Conservation (phyloP, 2,888 invertebrate genomes). For the Luperina nickerlii region DNA sequence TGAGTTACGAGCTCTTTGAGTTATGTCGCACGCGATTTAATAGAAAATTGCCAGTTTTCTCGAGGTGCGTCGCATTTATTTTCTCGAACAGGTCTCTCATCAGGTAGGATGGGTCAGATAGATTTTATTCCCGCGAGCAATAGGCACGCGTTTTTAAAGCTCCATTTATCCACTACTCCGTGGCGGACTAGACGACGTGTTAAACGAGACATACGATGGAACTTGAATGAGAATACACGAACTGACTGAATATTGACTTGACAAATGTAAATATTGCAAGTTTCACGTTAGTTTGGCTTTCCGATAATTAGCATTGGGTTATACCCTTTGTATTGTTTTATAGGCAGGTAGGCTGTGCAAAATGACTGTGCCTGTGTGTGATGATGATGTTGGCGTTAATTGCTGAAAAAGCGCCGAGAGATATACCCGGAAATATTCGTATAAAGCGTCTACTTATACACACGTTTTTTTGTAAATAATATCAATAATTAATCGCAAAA, state of each 20-base stretch:
- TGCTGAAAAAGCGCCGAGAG: not conserved
- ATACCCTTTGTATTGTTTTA: not conserved
- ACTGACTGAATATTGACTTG: constrained; percentile 56
- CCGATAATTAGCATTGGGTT: constrained; percentile 28
- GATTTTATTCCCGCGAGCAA: not conserved
- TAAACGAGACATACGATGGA: constrained; percentile 59
- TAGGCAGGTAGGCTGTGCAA: not conserved
- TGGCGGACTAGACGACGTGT: constrained; percentile 41
- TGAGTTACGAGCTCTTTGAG: not conserved
- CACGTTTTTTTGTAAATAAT: not conserved
- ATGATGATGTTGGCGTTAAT: not conserved
- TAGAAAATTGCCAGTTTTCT: not conserved
- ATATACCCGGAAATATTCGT: not conserved
- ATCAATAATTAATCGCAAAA: not conserved
- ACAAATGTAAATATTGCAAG: constrained; percentile 52
- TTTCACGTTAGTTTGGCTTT: constrained; percentile 35
- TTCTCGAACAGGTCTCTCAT: not conserved
- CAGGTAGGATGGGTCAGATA: not conserved
- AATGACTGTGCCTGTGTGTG: not conserved
- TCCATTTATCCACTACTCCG: constrained; percentile 30
- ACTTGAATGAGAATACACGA: constrained; percentile 62
- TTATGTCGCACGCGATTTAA: too few species aligned
- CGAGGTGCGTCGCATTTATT: too few species aligned
- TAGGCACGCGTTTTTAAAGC: too few species aligned
- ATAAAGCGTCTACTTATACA: not conserved